Conservation (phyloP, 2,888 invertebrate genomes). For the Stenolophus ochropezus region DNA sequence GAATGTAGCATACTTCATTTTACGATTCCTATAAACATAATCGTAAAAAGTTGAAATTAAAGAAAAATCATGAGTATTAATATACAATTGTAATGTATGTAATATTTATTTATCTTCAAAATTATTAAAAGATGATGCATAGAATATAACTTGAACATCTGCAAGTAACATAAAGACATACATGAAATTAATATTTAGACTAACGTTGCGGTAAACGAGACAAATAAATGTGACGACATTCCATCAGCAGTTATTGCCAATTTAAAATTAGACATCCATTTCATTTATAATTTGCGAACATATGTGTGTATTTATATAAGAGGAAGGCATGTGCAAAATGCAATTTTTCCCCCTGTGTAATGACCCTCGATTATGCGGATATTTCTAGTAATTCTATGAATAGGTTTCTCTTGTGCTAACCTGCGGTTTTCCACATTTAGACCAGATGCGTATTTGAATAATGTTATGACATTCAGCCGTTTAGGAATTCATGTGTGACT, state of each 20-base stretch:
- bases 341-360: neutral
- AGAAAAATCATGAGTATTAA: no score
- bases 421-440: neutral
- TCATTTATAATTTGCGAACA: neutral
- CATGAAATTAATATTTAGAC: no score
- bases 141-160: no score
- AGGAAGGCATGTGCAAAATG: neutral
- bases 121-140: no score
- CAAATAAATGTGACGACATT: no score
- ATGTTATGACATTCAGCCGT: constrained; percentile 23
- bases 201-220: no score
- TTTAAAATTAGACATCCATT: neutral
- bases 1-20: no score
- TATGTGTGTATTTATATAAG: neutral
- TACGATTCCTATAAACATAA: no score
- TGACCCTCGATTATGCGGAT: constrained; percentile 38
- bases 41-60: no score
- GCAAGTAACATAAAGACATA: no score
- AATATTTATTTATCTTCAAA: no score
- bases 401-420: constrained; percentile 23
- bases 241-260: neutral
- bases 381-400: constrained; percentile 45
- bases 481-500: constrained; percentile 10
- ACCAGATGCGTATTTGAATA: constrained; percentile 18
- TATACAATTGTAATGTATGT: no score